Percentiles rank a stretch among this genome's conserved stretches.
Evolutionary conservation across 2,797 vertebrate species (phyloP).

Genomic region (Parambassis ranga): DNA sequence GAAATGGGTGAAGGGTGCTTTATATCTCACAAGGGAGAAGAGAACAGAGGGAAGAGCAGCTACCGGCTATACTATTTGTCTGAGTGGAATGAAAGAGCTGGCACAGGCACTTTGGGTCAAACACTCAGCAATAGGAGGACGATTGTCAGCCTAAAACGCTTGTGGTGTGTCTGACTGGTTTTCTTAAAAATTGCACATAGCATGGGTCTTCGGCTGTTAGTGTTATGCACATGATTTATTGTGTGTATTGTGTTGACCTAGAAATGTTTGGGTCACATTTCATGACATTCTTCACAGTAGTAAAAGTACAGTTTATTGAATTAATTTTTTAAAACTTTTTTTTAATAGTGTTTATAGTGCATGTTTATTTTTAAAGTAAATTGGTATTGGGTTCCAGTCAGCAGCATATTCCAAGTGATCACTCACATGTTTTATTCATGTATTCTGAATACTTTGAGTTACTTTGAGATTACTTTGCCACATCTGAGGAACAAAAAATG

Average conservation of each 20-base stretch:
- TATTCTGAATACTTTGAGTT: slow-evolving; percentile 16
- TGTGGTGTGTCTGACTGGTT: neutral
- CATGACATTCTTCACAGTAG: no score
- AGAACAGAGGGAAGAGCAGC: slow-evolving; percentile 41
- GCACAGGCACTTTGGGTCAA: slow-evolving; percentile 49
- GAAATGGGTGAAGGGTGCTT: slow-evolving; percentile 72
- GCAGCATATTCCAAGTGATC: neutral
- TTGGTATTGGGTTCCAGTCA: neutral
- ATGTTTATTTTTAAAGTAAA: no score
- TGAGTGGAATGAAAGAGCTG: slow-evolving; percentile 57
- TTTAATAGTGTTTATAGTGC: no score
- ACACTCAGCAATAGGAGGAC: slow-evolving; percentile 15
- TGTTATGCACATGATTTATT: no score
- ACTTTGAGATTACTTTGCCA: slow-evolving; percentile 33
- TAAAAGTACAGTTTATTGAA: no score
- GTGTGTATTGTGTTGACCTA: no score
- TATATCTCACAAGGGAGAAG: slow-evolving; percentile 70
- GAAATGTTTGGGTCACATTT: no score
- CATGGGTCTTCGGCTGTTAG: no score
- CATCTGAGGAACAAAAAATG: slow-evolving; percentile 17
- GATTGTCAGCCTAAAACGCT: slow-evolving; percentile 17
- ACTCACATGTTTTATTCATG: neutral
- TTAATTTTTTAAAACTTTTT: no score
- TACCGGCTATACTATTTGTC: slow-evolving; percentile 41
- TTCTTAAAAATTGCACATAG: no score